Evolutionary conservation across 2,113 vertebrate species (phyloP).

Genomic region (Spermophilus dauricus): DNA sequence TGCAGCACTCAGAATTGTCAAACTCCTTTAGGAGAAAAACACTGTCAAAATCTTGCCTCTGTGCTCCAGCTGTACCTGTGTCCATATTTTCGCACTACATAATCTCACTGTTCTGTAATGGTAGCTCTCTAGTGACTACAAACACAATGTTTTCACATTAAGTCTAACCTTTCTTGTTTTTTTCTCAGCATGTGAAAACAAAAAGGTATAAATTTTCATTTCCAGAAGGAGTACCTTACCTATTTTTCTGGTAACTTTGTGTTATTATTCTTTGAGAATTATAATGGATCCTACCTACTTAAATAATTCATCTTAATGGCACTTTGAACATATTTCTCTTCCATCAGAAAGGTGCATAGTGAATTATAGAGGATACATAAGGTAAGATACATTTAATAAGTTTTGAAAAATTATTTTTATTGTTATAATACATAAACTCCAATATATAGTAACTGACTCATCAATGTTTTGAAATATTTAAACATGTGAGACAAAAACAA

Average conservation of each 20-base stretch:
- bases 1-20: too few species aligned
- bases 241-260: neutral
- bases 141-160: neutral
- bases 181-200: neutral
- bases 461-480: neutral
- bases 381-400: neutral
- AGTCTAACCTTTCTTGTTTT: neutral
- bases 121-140: neutral
- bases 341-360: neutral
- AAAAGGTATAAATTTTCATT: neutral
- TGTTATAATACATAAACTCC: neutral
- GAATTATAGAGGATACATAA: neutral
- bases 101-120: neutral
- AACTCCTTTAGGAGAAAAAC: too few species aligned
- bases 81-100: neutral
- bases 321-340: neutral
- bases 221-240: neutral
- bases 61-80: rapidly evolving
- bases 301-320: neutral
- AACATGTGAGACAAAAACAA: neutral
- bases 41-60: neutral
- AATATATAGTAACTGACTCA: neutral
- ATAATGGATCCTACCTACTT: neutral
- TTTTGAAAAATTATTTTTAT: neutral
- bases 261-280: neutral